A percentile compares a stretch with the other conserved stretches of the same genome.
Evolutionary conservation across 2,797 vertebrate species (phyloP).

Genomic region (Megalops cyprinoides): DNA sequence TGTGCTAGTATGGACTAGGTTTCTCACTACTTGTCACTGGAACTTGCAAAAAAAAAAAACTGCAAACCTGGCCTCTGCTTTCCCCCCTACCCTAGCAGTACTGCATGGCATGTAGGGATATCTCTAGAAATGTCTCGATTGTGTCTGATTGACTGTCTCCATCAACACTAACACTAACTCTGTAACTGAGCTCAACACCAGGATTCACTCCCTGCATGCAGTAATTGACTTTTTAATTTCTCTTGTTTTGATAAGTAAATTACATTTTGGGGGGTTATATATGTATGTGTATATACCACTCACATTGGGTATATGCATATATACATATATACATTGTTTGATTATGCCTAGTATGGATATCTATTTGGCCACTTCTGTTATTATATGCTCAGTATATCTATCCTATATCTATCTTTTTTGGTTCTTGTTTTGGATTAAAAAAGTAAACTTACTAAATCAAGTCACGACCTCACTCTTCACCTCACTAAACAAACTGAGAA

Average conservation of each 20-base stretch:
- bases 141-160: conserved; percentile 63
- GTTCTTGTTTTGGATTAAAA: conserved; percentile 47
- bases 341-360: conserved; percentile 66
- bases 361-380: conserved; percentile 51
- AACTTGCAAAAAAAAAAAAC: conserved; percentile 36
- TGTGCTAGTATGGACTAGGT: background rate
- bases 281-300: conserved; percentile 71
- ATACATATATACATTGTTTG: conserved; percentile 70
- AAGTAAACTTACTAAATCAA: conserved; percentile 67
- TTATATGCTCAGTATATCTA: conserved; percentile 28
- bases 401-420: too few relatives aligned
- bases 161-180: conserved; percentile 66
- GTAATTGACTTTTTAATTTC: conserved; percentile 43
- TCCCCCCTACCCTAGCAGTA: conserved; percentile 34
- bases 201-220: conserved; percentile 66
- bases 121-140: conserved; percentile 54
- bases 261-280: conserved; percentile 64
- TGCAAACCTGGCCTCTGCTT: background rate
- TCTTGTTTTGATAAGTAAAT: conserved; percentile 51
- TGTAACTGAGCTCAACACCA: conserved; percentile 56
- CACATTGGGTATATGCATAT: conserved; percentile 64
- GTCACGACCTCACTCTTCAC: conserved; percentile 65
- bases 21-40: conserved; percentile 65
- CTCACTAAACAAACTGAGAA: conserved; percentile 23
- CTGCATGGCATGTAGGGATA: conserved; percentile 62